A percentile compares a stretch with the other conserved stretches of the same genome.
Evolutionary conservation across 2,797 vertebrate genomes (phyloP).

Genomic region (Anguilla megastoma): DNA sequence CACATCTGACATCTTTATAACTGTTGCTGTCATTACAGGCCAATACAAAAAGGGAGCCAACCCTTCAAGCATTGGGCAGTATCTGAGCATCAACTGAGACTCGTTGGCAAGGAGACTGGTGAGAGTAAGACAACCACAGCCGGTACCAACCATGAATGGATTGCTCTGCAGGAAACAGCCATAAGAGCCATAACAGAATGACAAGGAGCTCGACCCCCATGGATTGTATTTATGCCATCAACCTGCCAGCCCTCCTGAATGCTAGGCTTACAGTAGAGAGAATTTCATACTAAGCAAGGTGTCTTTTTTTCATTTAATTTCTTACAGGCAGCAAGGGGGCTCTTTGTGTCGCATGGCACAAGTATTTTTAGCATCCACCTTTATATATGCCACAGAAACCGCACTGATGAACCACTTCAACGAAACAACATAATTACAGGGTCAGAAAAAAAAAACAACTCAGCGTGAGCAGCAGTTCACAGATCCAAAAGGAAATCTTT

Average conservation of each 20-base stretch:
- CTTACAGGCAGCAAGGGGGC: slow-evolving; percentile 34
- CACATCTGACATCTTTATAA: not conserved
- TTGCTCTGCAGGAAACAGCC: not conserved
- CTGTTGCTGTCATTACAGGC: not conserved
- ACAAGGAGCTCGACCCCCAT: slow-evolving; percentile 16
- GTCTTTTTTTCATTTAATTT: slow-evolving; percentile 38
- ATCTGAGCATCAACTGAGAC: not conserved
- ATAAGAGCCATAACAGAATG: slow-evolving; percentile 14
- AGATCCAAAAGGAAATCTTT: slow-evolving; percentile 40
- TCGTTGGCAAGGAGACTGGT: not conserved
- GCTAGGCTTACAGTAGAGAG: slow-evolving; percentile 13
- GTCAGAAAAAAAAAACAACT: slow-evolving; percentile 20
- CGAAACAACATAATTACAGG: slow-evolving; percentile 22
- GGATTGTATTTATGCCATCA: slow-evolving; percentile 34
- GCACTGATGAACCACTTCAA: slow-evolving; percentile 40
- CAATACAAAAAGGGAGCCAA: not conserved
- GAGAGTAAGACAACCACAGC: not conserved
- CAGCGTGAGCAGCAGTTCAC: slow-evolving; percentile 3
- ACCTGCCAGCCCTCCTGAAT: not conserved
- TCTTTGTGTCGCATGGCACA: slow-evolving; percentile 40
- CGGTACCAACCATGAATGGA: not conserved
- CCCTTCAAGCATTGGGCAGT: not conserved
- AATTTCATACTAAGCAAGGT: slow-evolving; percentile 23
- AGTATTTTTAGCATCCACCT: slow-evolving; percentile 56
- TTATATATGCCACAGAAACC: slow-evolving; percentile 53